phyloP scores from a whole-genome alignment of 2,888 invertebrate species.

The Parnassius orleans region DNA sequence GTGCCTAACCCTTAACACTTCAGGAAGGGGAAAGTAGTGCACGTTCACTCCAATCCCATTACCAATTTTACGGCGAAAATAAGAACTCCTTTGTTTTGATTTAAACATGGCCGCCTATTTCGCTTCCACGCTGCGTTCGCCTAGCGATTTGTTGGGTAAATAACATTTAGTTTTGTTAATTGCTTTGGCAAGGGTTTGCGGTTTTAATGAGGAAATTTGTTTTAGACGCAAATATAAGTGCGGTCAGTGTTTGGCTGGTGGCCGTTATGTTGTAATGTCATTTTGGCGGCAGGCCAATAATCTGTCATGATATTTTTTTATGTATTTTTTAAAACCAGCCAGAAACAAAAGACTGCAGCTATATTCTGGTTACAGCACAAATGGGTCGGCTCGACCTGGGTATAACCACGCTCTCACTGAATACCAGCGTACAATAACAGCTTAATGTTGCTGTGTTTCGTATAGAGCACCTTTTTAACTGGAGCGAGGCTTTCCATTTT shows the following conservation, averaged over 20 bases:
- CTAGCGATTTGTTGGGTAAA: constrained; percentile 15
- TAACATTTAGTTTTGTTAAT: constrained; percentile 24
- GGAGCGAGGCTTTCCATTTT: too few species aligned
- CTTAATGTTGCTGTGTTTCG: too few species aligned
- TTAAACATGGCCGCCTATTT: constrained; percentile 11
- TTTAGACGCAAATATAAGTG: constrained; percentile 23
- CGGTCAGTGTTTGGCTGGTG: constrained; percentile 8
- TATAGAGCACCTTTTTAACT: too few species aligned
- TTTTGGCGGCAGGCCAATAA: constrained; percentile 7
- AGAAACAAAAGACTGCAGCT: too few species aligned
- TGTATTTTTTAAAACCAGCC: not conserved
- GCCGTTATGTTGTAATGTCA: constrained; percentile 13
- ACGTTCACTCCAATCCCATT: constrained; percentile 21
- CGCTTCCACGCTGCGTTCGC: not conserved
- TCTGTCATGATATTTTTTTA: not conserved
- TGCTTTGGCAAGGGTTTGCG: constrained; percentile 24
- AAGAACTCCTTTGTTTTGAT: constrained; percentile 23
- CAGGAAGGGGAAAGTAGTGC: constrained; percentile 13
- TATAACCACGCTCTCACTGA: too few species aligned
- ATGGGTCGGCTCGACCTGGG: too few species aligned
- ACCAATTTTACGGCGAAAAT: constrained; percentile 19
- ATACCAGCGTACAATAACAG: too few species aligned
- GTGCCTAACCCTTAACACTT: constrained; percentile 1
- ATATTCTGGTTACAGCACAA: too few species aligned
- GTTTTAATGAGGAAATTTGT: constrained; percentile 24